Evolutionary conservation across 2,113 vertebrate species (phyloP).

Genomic region (Formicarius rufipectus): DNA sequence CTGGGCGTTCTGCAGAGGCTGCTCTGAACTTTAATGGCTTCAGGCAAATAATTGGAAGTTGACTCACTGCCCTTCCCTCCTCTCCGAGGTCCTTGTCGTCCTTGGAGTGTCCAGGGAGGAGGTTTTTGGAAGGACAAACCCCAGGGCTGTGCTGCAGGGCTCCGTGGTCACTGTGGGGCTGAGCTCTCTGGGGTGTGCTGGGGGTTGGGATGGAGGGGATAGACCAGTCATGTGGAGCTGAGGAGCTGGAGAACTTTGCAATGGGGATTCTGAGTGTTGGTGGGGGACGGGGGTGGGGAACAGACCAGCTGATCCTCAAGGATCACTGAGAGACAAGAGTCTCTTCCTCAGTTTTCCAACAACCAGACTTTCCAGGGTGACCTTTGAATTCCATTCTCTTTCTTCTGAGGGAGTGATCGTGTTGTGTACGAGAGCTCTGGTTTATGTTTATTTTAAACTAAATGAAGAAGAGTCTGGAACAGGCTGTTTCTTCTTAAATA

Average conservation of each 20-base stretch:
- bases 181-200: background rate
- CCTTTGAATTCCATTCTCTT: conserved; percentile 4
- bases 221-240: rapidly evolving
- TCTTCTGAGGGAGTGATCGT: background rate
- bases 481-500: conserved; percentile 44
- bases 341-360: background rate
- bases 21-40: background rate
- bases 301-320: background rate
- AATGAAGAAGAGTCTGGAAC: conserved; percentile 35
- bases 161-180: background rate
- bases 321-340: background rate
- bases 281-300: too few species aligned
- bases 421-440: conserved; percentile 24
- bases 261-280: too few species aligned
- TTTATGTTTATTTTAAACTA: conserved; percentile 48
- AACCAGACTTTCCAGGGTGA: background rate
- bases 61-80: background rate
- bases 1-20: background rate
- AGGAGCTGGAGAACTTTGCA: background rate
- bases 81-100: background rate
- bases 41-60: background rate
- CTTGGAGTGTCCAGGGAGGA: rapidly evolving
- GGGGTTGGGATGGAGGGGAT: background rate
- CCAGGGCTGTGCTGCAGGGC: background rate
- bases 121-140: background rate